Evolutionary conservation across 1,140 invertebrate genomes (phyloP).

Genomic region (Daktulosphaira vitifoliae): DNA sequence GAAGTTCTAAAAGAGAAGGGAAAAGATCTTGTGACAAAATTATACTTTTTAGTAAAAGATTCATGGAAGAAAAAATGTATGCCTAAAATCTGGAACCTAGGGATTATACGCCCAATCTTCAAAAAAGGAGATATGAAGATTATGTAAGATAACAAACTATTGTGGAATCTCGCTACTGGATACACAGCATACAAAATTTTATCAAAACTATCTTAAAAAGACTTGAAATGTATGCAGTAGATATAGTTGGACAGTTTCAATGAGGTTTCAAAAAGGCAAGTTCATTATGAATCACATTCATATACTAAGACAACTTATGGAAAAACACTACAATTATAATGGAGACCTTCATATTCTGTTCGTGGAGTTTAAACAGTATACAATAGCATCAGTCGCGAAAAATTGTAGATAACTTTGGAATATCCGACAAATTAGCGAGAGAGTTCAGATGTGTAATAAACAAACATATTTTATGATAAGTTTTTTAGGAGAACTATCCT

Average conservation of each 20-base stretch:
- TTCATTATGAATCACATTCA: background rate
- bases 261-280: no score
- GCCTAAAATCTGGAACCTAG: background rate
- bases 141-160: background rate
- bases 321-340: background rate
- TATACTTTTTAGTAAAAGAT: no score
- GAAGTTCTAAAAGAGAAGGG: no score
- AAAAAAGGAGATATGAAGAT: constrained; percentile 6
- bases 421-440: no score
- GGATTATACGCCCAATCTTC: background rate
- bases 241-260: background rate
- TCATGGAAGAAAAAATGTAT: background rate
- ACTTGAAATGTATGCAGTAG: background rate
- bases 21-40: no score
- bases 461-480: no score
- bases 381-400: background rate
- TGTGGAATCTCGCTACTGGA: background rate
- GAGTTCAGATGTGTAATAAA: no score
- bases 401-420: background rate
- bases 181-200: background rate
- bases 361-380: background rate
- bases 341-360: background rate
- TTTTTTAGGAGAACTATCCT: no score
- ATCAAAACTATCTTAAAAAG: background rate
- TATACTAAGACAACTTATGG: background rate